Conservation (phyloP, 1,140 invertebrate genomes). For the Drosophila pallidifrons region DNA sequence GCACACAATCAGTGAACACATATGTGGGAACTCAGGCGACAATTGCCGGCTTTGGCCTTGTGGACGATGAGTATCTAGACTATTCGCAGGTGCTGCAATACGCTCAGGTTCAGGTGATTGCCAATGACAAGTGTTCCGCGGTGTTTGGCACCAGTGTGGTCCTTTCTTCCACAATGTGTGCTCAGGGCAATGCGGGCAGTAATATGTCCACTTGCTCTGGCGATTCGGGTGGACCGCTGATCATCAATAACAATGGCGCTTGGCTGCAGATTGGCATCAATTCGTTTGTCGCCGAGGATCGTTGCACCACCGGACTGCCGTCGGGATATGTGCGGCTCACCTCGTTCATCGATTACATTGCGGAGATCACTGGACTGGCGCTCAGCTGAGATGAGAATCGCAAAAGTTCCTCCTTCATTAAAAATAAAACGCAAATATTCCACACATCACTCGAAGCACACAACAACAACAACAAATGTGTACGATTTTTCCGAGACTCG, state of each 20-base stretch:
- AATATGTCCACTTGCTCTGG: slow-evolving; percentile 80
- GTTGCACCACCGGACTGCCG: slow-evolving; percentile 68
- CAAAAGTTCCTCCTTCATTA: neutral
- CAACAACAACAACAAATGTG: neutral
- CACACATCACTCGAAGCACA: slow-evolving; percentile 25
- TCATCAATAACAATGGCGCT: slow-evolving; percentile 21
- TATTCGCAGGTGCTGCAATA: slow-evolving; percentile 62
- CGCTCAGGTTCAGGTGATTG: slow-evolving; percentile 70
- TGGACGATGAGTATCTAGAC: slow-evolving; percentile 74
- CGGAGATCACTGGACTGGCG: slow-evolving; percentile 48
- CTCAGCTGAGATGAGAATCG: slow-evolving; percentile 39
- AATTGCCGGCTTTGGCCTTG: slow-evolving; percentile 70
- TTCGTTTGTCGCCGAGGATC: slow-evolving; percentile 80
- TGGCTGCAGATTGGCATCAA: slow-evolving; percentile 80
- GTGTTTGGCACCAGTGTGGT: slow-evolving; percentile 58
- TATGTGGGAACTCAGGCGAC: slow-evolving; percentile 63
- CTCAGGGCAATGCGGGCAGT: slow-evolving; percentile 51
- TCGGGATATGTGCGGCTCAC: slow-evolving; percentile 77
- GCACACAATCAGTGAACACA: slow-evolving; percentile 31
- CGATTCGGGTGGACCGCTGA: slow-evolving; percentile 76
- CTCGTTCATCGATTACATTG: slow-evolving; percentile 69
- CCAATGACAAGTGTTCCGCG: slow-evolving; percentile 52
- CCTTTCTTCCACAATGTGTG: slow-evolving; percentile 62
- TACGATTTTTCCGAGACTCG: neutral
- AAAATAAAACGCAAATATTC: slow-evolving; percentile 42